A percentile compares a stretch with the other conserved stretches of the same genome.
phyloP scores from a whole-genome alignment of 2,797 vertebrate species.

The Rhyacichthys aspro region DNA sequence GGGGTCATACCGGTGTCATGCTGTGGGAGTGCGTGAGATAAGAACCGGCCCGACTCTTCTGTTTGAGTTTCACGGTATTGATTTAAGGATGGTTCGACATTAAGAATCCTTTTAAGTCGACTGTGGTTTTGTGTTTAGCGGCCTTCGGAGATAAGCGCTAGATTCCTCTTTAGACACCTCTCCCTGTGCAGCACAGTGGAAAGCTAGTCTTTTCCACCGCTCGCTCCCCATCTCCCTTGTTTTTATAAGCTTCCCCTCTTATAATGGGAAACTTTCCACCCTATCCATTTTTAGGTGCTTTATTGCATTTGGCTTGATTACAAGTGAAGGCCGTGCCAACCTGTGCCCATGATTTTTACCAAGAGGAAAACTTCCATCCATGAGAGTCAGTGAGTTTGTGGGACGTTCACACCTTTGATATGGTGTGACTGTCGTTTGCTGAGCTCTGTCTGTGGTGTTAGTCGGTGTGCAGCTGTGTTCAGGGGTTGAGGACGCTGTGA shows the following conservation, averaged over 20 bases:
- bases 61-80: slow-evolving; percentile 5
- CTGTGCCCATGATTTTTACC: slow-evolving; percentile 76
- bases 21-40: not conserved
- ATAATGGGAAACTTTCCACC: slow-evolving; percentile 81
- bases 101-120: not conserved
- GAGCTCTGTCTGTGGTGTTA: slow-evolving; percentile 24
- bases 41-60: not conserved
- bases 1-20: not conserved
- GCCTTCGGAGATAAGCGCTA: not conserved
- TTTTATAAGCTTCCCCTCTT: slow-evolving; percentile 77
- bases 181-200: slow-evolving; percentile 75
- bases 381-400: slow-evolving; percentile 36
- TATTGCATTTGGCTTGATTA: slow-evolving; percentile 80
- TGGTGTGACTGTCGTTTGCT: slow-evolving; percentile 19
- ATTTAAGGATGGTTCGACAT: slow-evolving; percentile 2
- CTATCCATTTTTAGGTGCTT: slow-evolving; percentile 85
- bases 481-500: slow-evolving; percentile 43
- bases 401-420: slow-evolving; percentile 68
- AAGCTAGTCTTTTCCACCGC: slow-evolving; percentile 73
- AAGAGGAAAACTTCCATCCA: slow-evolving; percentile 55
- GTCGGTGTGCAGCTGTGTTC: slow-evolving; percentile 45
- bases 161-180: slow-evolving; percentile 63
- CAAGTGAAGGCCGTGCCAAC: slow-evolving; percentile 78
- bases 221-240: slow-evolving; percentile 71
- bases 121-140: too few species aligned